Conservation (phyloP, 2,888 invertebrate species). For the Pyrrhia umbra region DNA sequence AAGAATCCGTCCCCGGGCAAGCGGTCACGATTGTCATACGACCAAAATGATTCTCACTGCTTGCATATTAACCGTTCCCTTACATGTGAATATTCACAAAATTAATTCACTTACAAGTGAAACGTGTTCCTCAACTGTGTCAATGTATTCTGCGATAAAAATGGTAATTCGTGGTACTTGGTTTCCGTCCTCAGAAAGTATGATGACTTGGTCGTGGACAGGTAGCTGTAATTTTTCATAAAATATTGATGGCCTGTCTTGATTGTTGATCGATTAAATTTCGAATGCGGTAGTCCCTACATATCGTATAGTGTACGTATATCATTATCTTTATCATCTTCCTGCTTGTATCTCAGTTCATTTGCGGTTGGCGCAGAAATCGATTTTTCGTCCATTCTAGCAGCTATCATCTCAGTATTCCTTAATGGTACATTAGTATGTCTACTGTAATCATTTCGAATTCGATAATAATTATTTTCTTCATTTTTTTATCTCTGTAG, state of each 20-base stretch:
- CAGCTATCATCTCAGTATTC: too few species aligned
- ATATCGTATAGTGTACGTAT: background rate
- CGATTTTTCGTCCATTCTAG: too few species aligned
- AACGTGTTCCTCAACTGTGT: conserved; percentile 57
- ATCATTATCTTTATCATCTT: background rate
- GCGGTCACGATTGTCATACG: conserved; percentile 22
- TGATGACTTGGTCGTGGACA: conserved; percentile 21
- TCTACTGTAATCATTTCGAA: too few species aligned
- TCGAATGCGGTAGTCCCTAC: conserved; percentile 12
- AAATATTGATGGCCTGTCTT: conserved; percentile 12
- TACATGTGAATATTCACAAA: conserved; percentile 43
- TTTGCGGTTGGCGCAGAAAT: background rate
- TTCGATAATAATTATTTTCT: too few species aligned
- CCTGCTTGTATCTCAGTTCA: background rate
- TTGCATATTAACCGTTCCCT: conserved; percentile 41
- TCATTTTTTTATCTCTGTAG: too few species aligned
- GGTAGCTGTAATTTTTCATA: conserved; percentile 19
- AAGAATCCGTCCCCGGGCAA: conserved; percentile 14
- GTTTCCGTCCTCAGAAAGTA: conserved; percentile 20
- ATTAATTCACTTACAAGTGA: conserved; percentile 43
- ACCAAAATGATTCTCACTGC: conserved; percentile 22
- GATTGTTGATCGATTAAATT: conserved; percentile 4
- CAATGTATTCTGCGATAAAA: conserved; percentile 58
- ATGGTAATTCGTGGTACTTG: conserved; percentile 41
- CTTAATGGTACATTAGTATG: too few species aligned